phyloP scores from a whole-genome alignment of 2,113 vertebrate species.

The Neotoma lepida region DNA sequence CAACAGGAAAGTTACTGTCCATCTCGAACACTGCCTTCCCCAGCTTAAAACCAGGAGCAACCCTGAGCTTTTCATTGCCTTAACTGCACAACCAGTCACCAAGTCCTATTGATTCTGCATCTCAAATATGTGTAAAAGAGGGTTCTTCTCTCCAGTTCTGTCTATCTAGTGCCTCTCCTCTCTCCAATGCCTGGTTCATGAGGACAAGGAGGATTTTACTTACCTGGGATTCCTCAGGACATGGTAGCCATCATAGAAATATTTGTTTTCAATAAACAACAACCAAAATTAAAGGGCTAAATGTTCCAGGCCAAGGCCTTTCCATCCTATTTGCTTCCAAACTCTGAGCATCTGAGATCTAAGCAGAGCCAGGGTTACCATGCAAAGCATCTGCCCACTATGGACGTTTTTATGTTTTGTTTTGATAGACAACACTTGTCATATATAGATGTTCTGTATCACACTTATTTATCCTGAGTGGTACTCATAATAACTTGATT shows the following conservation, averaged over 20 bases:
- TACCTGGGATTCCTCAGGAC: not conserved
- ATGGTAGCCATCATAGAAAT: not conserved
- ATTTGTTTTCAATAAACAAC: not conserved
- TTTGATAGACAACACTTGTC: not conserved
- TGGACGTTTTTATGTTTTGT: not conserved
- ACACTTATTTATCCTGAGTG: not conserved
- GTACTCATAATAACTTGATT: not conserved
- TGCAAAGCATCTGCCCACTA: not conserved
- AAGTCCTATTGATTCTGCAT: not conserved
- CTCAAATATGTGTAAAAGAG: not conserved
- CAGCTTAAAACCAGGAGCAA: not conserved
- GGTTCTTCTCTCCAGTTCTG: not conserved
- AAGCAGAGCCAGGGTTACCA: constrained; percentile 17
- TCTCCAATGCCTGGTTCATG: not conserved
- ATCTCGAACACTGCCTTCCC: not conserved
- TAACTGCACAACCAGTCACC: not conserved
- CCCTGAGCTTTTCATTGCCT: not conserved
- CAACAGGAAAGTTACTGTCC: not conserved
- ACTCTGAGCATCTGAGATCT: not conserved
- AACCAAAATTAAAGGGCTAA: not conserved
- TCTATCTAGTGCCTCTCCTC: not conserved
- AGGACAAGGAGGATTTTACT: not conserved
- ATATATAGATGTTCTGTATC: not conserved
- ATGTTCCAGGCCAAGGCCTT: not conserved
- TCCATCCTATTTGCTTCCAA: not conserved